A percentile compares a stretch with the other conserved stretches of the same genome.
Conservation (phyloP, 2,888 invertebrate species). For the Phaonia tiefii region DNA sequence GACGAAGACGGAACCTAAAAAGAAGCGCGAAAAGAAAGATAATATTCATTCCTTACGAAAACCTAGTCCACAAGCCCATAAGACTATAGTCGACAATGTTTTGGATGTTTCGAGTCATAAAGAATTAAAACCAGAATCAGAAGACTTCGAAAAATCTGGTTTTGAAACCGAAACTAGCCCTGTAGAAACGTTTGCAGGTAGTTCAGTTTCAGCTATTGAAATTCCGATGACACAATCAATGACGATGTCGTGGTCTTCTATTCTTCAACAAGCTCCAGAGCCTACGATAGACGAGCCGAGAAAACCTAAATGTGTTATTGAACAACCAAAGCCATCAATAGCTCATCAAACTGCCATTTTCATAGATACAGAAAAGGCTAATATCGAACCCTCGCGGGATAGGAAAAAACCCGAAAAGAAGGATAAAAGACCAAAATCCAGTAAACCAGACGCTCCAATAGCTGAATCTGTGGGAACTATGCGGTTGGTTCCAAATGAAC, state of each 20-base stretch:
- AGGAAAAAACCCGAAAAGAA: neutral
- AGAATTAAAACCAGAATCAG: neutral
- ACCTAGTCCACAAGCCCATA: neutral
- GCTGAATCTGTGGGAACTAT: neutral
- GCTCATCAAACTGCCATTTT: neutral
- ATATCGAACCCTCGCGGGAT: neutral
- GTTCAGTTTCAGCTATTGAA: neutral
- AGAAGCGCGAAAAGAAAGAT: neutral
- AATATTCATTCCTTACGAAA: neutral
- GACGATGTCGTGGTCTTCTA: constrained; percentile 31
- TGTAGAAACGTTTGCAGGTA: neutral
- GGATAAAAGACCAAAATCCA: neutral
- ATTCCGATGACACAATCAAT: neutral
- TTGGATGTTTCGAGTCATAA: neutral
- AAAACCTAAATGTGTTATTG: neutral
- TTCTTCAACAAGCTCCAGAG: constrained; percentile 28
- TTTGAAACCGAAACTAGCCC: neutral
- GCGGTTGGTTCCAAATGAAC: neutral
- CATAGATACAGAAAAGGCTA: neutral
- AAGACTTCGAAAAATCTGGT: neutral
- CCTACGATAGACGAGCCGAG: neutral
- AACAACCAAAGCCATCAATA: neutral
- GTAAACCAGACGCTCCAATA: neutral
- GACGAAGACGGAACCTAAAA: neutral
- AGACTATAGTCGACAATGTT: neutral